These are phyloP conservation scores for Ptychochromis oligacanthus DNA, from an alignment of 2,113 vertebrate genomes.

Conservation along the genomic window DNA sequence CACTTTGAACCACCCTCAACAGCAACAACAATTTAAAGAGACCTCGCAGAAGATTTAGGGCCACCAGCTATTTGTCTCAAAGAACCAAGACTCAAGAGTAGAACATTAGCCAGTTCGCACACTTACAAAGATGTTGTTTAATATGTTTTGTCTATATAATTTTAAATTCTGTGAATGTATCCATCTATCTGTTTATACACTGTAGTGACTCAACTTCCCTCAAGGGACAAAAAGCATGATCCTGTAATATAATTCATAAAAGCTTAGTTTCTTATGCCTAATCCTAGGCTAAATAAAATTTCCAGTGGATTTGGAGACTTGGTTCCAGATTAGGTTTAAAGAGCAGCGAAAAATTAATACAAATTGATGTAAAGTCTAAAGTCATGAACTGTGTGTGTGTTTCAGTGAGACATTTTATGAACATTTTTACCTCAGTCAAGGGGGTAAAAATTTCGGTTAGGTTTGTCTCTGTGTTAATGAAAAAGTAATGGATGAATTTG, in stretches of 20 bases:
- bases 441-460: too few relatives aligned
- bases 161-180: not conserved
- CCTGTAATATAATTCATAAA: not conserved
- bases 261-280: not conserved
- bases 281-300: not conserved
- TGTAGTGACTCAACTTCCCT: not conserved
- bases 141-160: not conserved
- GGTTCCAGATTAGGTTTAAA: not conserved
- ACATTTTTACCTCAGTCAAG: too few relatives aligned
- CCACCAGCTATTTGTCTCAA: not conserved
- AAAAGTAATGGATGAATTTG: not conserved
- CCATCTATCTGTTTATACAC: not conserved
- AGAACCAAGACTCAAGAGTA: fast-evolving
- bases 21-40: too few relatives aligned
- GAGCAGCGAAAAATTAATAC: not conserved
- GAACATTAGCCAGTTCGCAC: not conserved
- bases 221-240: not conserved
- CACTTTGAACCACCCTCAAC: too few relatives aligned
- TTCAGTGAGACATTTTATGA: not conserved
- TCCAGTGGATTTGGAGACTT: not conserved
- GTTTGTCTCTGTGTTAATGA: not conserved
- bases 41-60: not conserved
- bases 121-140: not conserved
- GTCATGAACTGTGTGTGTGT: too few relatives aligned
- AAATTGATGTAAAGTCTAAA: not conserved